A percentile compares a stretch with the other conserved stretches of the same genome.
These are phyloP conservation scores for Eurois occulta DNA, from an alignment of 2,888 invertebrate species.

Conservation along the genomic window DNA sequence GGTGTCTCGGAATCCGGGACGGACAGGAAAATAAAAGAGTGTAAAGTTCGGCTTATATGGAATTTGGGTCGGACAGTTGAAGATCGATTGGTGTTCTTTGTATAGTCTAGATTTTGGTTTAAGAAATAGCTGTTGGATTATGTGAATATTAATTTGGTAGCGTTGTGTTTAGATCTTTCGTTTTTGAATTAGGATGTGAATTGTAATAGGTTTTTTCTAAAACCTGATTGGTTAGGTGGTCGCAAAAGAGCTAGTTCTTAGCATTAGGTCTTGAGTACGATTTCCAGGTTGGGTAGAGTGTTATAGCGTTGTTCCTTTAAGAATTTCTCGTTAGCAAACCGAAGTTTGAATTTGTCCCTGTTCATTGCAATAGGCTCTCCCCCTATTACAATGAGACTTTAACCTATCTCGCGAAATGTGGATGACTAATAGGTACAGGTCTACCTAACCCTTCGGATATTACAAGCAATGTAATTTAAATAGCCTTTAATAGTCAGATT, in stretches of 20 bases:
- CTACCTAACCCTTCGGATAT: not conserved
- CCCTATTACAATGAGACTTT: not conserved
- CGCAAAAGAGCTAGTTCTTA: not conserved
- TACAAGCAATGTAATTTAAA: not conserved
- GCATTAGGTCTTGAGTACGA: not conserved
- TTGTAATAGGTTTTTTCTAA: not conserved
- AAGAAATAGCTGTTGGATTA: not conserved
- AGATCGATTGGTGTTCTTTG: conserved; percentile 29
- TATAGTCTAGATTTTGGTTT: not conserved
- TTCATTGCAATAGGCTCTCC: not conserved
- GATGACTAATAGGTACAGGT: not conserved
- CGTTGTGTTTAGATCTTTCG: not conserved
- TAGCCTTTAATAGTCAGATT: not conserved
- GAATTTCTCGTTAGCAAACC: not conserved
- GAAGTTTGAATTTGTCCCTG: not conserved
- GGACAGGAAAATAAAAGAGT: conserved; percentile 57
- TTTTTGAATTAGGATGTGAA: not conserved
- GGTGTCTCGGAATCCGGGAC: conserved; percentile 55
- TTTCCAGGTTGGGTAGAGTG: not conserved
- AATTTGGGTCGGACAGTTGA: conserved; percentile 44
- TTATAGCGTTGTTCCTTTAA: not conserved
- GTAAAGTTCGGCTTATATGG: conserved; percentile 48
- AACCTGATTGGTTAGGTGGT: too few relatives aligned
- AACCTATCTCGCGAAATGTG: not conserved
- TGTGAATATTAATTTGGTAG: not conserved